phyloP scores from a whole-genome alignment of 2,797 vertebrate species.

The Gouania willdenowi region DNA sequence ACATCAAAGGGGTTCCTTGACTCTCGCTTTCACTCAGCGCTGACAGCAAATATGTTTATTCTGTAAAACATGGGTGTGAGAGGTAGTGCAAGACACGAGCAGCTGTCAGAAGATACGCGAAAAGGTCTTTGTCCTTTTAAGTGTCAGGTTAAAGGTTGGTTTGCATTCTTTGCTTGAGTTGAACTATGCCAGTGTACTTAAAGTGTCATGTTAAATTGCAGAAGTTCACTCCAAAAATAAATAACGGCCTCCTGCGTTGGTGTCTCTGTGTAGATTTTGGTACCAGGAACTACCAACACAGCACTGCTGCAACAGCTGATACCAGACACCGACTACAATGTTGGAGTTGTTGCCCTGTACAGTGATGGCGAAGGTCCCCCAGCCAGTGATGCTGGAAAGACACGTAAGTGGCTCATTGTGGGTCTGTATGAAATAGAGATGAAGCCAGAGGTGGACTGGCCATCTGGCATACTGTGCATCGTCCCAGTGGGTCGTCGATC shows the following conservation, averaged over 20 bases:
- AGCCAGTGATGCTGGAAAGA: constrained; percentile 79
- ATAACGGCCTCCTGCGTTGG: not conserved
- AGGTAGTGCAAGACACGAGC: constrained; percentile 15
- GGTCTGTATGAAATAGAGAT: too few relatives aligned
- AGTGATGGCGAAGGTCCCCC: constrained; percentile 87
- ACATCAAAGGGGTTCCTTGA: constrained; percentile 43
- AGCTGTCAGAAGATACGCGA: constrained; percentile 23
- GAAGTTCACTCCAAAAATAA: not conserved
- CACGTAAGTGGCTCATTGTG: constrained; percentile 86
- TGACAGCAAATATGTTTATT: constrained; percentile 28
- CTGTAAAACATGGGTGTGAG: constrained; percentile 9
- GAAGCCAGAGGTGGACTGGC: too few relatives aligned
- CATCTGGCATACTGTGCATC: too few relatives aligned
- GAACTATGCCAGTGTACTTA: too few relatives aligned
- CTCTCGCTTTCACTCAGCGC: constrained; percentile 29
- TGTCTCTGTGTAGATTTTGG: constrained; percentile 75
- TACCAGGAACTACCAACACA: constrained; percentile 82
- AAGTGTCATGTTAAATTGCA: not conserved
- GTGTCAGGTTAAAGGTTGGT: not conserved
- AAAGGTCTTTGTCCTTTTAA: not conserved
- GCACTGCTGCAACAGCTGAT: constrained; percentile 82
- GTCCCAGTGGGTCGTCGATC: too few relatives aligned
- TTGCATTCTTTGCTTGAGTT: too few relatives aligned
- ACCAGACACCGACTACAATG: constrained; percentile 87
- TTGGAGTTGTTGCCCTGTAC: constrained; percentile 88